Evolutionary conservation across 2,113 vertebrate species (phyloP).

Genomic region (Strix uralensis): DNA sequence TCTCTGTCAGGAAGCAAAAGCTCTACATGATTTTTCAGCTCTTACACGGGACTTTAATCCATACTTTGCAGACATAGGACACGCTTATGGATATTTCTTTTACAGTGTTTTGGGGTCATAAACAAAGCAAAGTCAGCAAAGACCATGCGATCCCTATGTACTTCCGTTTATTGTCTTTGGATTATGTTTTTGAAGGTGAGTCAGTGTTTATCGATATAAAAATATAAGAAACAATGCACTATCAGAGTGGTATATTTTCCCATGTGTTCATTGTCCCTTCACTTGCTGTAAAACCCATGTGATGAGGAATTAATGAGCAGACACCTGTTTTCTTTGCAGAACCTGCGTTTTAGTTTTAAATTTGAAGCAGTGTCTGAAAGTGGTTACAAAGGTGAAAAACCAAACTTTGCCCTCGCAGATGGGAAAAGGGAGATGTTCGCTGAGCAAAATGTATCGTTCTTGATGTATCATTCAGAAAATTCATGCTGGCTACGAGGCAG

Average conservation of each 20-base stretch:
- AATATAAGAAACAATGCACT: conserved; percentile 30
- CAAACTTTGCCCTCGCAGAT: neutral
- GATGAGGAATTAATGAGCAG: neutral
- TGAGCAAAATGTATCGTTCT: neutral
- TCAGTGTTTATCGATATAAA: conserved; percentile 56
- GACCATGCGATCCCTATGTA: conserved; percentile 13
- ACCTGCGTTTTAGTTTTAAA: neutral
- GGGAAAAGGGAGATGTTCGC: neutral
- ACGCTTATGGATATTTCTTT: neutral
- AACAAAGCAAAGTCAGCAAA: conserved; percentile 22
- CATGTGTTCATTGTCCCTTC: conserved; percentile 19
- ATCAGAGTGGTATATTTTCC: neutral
- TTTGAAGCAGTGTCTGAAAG: neutral
- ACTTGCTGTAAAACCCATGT: neutral
- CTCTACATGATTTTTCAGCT: neutral
- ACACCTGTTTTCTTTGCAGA: conserved; percentile 20
- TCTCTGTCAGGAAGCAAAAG: neutral
- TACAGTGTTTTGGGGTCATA: neutral
- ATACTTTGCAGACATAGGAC: neutral
- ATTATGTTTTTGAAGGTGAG: conserved; percentile 28
- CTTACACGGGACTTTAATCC: neutral
- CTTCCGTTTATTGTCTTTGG: conserved; percentile 49
- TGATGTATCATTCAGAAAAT: neutral
- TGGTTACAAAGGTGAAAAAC: neutral
- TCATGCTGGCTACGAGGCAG: neutral